These are phyloP conservation scores for Dufourea novaeangliae DNA, from an alignment of 1,140 invertebrate species.

Conservation along the genomic window DNA sequence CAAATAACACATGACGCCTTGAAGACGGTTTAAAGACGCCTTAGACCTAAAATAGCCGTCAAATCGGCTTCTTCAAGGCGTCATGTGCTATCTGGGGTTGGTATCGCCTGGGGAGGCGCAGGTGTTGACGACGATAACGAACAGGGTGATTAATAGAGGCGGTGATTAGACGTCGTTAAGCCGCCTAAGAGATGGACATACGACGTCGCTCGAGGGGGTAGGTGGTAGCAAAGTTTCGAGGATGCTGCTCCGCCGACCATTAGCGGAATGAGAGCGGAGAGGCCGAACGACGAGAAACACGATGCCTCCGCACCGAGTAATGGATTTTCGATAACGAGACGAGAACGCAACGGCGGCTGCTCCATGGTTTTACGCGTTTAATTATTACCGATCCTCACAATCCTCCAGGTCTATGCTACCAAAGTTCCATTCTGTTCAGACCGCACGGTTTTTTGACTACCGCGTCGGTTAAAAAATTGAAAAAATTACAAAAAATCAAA, in stretches of 20 bases:
- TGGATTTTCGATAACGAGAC: constrained; percentile 63
- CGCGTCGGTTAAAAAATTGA: too few relatives aligned
- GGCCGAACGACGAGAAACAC: background rate
- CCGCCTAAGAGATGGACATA: constrained; percentile 24
- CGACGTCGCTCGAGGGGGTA: constrained; percentile 16
- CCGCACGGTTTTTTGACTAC: too few relatives aligned
- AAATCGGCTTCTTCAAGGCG: too few relatives aligned
- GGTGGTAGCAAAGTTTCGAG: constrained; percentile 42
- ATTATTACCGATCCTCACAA: constrained; percentile 20
- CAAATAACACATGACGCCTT: too few relatives aligned
- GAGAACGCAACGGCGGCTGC: constrained; percentile 17
- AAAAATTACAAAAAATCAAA: too few relatives aligned
- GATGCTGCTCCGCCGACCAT: constrained; percentile 47
- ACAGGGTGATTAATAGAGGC: constrained; percentile 35
- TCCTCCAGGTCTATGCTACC: too few relatives aligned
- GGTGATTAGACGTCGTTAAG: constrained; percentile 47
- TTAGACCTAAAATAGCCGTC: too few relatives aligned
- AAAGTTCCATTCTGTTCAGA: too few relatives aligned
- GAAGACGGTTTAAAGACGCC: too few relatives aligned
- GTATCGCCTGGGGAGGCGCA: too few relatives aligned
- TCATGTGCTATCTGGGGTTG: too few relatives aligned
- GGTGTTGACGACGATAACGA: background rate
- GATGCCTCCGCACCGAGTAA: constrained; percentile 37
- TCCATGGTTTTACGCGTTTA: background rate
- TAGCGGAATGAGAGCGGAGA: constrained; percentile 44